phyloP scores from a whole-genome alignment of 2,113 vertebrate species.

The Ivindomyrus marchei region DNA sequence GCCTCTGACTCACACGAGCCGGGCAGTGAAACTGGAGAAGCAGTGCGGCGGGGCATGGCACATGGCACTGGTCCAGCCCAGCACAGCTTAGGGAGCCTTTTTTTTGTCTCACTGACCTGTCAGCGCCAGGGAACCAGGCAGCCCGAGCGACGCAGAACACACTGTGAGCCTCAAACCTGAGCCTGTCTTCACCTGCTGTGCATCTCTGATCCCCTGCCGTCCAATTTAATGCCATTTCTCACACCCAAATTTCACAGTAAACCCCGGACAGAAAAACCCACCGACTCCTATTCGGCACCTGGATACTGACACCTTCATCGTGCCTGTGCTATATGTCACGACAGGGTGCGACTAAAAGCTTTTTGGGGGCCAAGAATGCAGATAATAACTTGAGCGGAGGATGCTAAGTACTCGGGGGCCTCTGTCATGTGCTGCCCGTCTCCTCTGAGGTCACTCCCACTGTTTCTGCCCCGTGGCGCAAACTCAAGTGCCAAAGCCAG shows the following conservation, averaged over 20 bases:
- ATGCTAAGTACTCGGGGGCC: background rate
- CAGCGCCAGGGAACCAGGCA: background rate
- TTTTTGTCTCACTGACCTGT: too few relatives aligned
- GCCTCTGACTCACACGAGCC: background rate
- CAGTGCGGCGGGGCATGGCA: background rate
- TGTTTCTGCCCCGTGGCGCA: background rate
- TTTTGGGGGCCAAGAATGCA: background rate
- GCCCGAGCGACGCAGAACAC: background rate
- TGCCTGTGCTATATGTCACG: background rate
- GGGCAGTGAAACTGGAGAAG: constrained; percentile 6
- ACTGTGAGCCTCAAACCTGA: background rate
- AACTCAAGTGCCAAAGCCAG: background rate
- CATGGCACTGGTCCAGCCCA: background rate
- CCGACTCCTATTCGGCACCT: background rate
- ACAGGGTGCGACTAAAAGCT: background rate
- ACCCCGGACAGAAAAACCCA: background rate
- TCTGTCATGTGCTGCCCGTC: background rate
- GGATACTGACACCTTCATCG: background rate
- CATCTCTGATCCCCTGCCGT: background rate
- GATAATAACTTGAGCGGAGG: background rate
- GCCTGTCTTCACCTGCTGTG: background rate
- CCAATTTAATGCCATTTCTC: background rate
- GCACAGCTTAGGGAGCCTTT: background rate
- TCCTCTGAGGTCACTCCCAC: background rate
- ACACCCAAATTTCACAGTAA: background rate